Evolutionary conservation across 2,113 vertebrate genomes (phyloP).

Genomic region (Cyrtonyx montezumae): DNA sequence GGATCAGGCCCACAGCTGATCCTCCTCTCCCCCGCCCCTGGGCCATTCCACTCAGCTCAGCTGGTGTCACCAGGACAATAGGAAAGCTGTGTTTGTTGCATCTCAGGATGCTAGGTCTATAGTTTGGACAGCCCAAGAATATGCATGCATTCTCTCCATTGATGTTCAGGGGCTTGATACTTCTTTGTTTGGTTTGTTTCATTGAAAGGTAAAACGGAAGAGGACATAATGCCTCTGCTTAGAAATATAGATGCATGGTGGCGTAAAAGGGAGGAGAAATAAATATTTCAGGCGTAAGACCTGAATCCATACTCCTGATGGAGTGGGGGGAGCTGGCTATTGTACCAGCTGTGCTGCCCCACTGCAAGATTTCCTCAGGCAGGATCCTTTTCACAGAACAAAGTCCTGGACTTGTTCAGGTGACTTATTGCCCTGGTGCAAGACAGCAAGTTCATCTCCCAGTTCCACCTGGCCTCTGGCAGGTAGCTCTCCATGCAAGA

Average conservation of each 20-base stretch:
- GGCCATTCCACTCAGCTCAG: slow-evolving; percentile 61
- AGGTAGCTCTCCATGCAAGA: not conserved
- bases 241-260: not conserved
- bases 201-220: slow-evolving; percentile 3
- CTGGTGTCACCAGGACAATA: slow-evolving; percentile 49
- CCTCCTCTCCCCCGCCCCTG: not conserved
- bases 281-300: not conserved
- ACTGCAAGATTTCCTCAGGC: not conserved
- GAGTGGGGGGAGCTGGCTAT: not conserved
- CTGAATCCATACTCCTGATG: not conserved
- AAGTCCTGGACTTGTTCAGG: not conserved
- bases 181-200: slow-evolving; percentile 36
- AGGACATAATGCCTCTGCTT: not conserved
- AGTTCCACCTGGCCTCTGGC: not conserved
- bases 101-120: not conserved
- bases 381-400: not conserved
- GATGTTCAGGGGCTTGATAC: not conserved
- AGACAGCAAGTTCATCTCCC: not conserved
- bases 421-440: not conserved
- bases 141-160: not conserved
- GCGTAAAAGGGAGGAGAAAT: not conserved
- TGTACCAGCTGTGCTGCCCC: not conserved
- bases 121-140: not conserved
- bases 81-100: not conserved
- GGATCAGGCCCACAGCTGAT: slow-evolving; percentile 74